Percentiles rank a stretch among this genome's conserved stretches.
These are phyloP conservation scores for Neodiprion lecontei DNA, from an alignment of 1,140 invertebrate genomes.

Conservation along the genomic window DNA sequence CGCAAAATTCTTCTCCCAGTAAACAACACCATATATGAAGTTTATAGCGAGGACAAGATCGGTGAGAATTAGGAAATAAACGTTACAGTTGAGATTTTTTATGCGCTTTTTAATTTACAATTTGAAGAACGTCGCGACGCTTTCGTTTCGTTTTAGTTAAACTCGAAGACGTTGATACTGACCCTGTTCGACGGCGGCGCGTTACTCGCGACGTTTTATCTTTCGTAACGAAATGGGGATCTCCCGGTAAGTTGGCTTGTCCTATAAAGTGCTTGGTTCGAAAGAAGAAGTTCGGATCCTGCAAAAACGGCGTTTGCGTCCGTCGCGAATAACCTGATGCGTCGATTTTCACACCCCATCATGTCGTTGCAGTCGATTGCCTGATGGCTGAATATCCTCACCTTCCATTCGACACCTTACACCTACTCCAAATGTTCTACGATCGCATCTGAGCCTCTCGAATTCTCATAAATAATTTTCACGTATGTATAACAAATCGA, in stretches of 20 bases:
- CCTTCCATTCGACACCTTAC: too few relatives aligned
- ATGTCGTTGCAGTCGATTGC: too few relatives aligned
- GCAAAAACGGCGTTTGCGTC: constrained; percentile 37
- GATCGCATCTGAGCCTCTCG: too few relatives aligned
- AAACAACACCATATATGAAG: too few relatives aligned
- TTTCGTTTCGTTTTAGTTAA: neutral
- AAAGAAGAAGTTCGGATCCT: constrained; percentile 38
- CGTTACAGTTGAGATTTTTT: neutral
- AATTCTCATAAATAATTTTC: too few relatives aligned
- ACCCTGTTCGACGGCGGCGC: constrained; percentile 18
- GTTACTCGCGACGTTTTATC: constrained; percentile 44
- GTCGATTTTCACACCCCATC: too few relatives aligned
- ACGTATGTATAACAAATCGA: too few relatives aligned
- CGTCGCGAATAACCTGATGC: constrained; percentile 25
- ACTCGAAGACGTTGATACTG: constrained; percentile 7
- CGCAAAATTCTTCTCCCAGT: too few relatives aligned
- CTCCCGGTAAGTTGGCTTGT: constrained; percentile 39
- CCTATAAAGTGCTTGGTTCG: constrained; percentile 37
- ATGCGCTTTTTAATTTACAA: neutral
- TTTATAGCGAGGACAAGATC: neutral
- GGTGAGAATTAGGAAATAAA: neutral
- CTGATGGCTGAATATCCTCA: too few relatives aligned
- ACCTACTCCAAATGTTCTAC: too few relatives aligned
- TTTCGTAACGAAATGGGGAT: constrained; percentile 29
- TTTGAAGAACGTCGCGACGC: neutral